Evolutionary conservation across 2,113 vertebrate genomes (phyloP), one percentile per base, ranked within the genome.

Genomic region (Mustelus asterias): DNA sequence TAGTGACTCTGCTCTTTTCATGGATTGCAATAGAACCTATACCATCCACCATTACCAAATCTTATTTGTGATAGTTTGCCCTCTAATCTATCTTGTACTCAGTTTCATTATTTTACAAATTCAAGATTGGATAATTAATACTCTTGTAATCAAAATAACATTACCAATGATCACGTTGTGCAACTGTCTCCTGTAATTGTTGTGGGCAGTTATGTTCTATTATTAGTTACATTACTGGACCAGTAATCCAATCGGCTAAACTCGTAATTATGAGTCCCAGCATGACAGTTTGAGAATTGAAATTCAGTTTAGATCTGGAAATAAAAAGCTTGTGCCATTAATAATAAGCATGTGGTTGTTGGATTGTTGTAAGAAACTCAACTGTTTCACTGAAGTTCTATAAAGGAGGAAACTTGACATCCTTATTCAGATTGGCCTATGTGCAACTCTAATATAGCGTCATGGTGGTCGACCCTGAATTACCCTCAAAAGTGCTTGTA

Each of bases 1-100:
- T 16, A 93, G 33, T 65, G 60, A 93, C 58, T 33, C 33, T 93
- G 60, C 16, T 37, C 13, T 65, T 60, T 67, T 65, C 58, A 93
- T 41, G 14, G 7, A 22, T 22, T 65, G 18, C 33, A 93, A 67
- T 93, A 65, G 65, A 33, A 60, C 60, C 29, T 48, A 89, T 65
- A 93, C 60, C n/a, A 93, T n/a, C 60, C 89, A 93, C 63, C 89
- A 92, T 92, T 58, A 33, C 29, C 54, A 90, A 90, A 10, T 33
- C 26, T 90, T n/a, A 90, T 14, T 4, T 60, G 29, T 18, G 26
- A 89, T 9, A 11, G 9, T 54, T 88, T 48, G 85, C 24, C 44
- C 86, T 11, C 22, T 3, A 60, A 90, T 63, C 58, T 92, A 60
- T 33, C 11, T 63, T 63, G 29, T 18, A 1, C 16, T 33, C 48